Percentiles rank a stretch among this genome's conserved stretches.
phyloP scores from a whole-genome alignment of 2,888 invertebrate species.

The Tuta absoluta region DNA sequence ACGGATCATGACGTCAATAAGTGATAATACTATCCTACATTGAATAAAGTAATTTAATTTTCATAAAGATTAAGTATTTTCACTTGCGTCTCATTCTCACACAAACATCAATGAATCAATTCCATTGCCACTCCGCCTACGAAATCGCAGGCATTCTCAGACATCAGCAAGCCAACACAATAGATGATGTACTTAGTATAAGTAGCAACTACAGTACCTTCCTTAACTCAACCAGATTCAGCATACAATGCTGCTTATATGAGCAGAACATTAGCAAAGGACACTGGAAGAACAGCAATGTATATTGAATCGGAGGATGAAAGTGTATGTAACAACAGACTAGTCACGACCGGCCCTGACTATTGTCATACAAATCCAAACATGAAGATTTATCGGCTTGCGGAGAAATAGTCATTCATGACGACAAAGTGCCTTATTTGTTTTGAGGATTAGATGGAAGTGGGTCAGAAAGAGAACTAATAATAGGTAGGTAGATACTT shows the following conservation, averaged over 20 bases:
- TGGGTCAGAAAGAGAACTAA: background rate
- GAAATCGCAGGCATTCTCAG: conserved; percentile 20
- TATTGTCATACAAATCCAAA: conserved; percentile 20
- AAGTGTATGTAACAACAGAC: background rate
- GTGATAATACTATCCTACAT: too few relatives aligned
- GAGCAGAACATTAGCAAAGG: too few relatives aligned
- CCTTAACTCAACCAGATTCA: too few relatives aligned
- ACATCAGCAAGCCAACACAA: conserved; percentile 21
- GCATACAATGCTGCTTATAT: too few relatives aligned
- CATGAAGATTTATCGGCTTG: conserved; percentile 15
- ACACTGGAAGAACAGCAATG: too few relatives aligned
- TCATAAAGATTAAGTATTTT: too few relatives aligned
- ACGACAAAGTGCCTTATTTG: background rate
- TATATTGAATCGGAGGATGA: too few relatives aligned
- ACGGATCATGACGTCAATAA: too few relatives aligned
- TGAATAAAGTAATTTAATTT: too few relatives aligned
- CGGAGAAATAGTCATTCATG: background rate
- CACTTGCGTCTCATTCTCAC: too few relatives aligned
- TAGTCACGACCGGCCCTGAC: background rate
- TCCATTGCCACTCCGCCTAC: conserved; percentile 16
- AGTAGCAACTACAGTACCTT: background rate
- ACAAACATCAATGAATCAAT: conserved; percentile 18
- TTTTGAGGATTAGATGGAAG: background rate
- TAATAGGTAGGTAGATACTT: too few relatives aligned
- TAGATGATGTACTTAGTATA: conserved; percentile 4